Percentiles rank a stretch among this genome's conserved stretches.
phyloP scores from a whole-genome alignment of 2,113 vertebrate species.

The Mormyrus iriodes region DNA sequence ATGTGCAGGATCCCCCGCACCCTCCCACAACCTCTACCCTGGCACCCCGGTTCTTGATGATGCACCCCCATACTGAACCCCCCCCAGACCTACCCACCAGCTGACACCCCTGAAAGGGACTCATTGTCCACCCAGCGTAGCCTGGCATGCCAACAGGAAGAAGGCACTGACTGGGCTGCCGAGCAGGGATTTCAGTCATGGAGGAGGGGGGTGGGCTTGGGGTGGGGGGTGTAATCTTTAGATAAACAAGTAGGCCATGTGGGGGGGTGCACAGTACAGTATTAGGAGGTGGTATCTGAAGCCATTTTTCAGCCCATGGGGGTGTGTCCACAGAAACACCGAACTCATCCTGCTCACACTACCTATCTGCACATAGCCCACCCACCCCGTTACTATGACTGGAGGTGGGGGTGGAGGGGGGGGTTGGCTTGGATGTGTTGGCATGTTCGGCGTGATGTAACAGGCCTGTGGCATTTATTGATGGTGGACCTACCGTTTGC shows the following conservation, averaged over 20 bases:
- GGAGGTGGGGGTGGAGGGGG: no score
- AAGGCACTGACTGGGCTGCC: background rate
- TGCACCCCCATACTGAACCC: constrained; percentile 2
- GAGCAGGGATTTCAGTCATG: background rate
- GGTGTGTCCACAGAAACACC: background rate
- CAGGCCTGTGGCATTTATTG: background rate
- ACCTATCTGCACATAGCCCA: background rate
- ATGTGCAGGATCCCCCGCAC: background rate
- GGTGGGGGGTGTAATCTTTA: background rate
- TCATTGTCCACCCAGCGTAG: constrained; percentile 34
- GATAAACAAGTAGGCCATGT: background rate
- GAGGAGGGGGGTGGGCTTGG: background rate
- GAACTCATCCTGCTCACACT: background rate
- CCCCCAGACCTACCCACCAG: background rate
- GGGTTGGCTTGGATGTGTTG: background rate
- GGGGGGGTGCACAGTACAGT: constrained; percentile 1
- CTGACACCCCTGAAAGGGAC: constrained; percentile 28
- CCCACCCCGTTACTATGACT: background rate
- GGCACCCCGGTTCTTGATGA: constrained; percentile 15
- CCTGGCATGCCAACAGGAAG: constrained; percentile 18
- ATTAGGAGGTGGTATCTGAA: constrained; percentile 1
- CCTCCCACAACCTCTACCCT: background rate
- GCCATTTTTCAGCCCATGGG: background rate
- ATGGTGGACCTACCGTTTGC: background rate
- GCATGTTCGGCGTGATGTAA: no score